Evolutionary conservation across 2,888 invertebrate genomes (phyloP).

Genomic region (Apamea sordens): DNA sequence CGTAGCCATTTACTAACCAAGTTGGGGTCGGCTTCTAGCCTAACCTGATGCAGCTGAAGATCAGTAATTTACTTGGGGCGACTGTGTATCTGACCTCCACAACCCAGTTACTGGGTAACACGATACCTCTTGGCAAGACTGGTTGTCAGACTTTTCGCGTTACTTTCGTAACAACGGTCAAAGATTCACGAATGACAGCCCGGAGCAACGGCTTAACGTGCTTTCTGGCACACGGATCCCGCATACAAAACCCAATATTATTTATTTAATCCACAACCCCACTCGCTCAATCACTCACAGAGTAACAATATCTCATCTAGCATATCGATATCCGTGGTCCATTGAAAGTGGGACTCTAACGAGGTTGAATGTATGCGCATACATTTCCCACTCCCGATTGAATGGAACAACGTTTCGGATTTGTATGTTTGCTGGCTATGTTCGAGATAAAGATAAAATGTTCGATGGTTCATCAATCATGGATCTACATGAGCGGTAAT

Average conservation of each 20-base stretch:
- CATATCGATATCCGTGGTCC: slow-evolving; percentile 55
- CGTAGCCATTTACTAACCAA: too few relatives aligned
- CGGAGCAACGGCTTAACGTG: background rate
- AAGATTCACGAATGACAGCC: background rate
- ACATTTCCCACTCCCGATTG: slow-evolving; percentile 82
- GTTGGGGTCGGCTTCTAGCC: too few relatives aligned
- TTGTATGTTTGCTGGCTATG: slow-evolving; percentile 70
- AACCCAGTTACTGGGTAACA: too few relatives aligned
- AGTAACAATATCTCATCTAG: slow-evolving; percentile 68
- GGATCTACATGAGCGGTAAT: slow-evolving; percentile 27
- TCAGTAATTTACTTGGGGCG: too few relatives aligned
- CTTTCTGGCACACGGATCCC: background rate
- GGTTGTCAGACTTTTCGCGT: background rate
- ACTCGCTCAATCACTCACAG: slow-evolving; percentile 31
- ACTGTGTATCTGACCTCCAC: too few relatives aligned
- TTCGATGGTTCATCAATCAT: slow-evolving; percentile 54
- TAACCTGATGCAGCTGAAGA: too few relatives aligned
- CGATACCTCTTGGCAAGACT: background rate
- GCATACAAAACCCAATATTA: background rate
- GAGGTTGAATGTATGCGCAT: slow-evolving; percentile 86
- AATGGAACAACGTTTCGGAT: slow-evolving; percentile 79
- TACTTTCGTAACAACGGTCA: background rate
- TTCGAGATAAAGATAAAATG: slow-evolving; percentile 61
- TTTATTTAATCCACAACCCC: slow-evolving; percentile 2
- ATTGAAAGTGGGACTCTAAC: slow-evolving; percentile 79